Evolutionary conservation across 1,140 invertebrate species (phyloP), one percentile per base, ranked within the genome.

Genomic region (Monochamus saltuarius): DNA sequence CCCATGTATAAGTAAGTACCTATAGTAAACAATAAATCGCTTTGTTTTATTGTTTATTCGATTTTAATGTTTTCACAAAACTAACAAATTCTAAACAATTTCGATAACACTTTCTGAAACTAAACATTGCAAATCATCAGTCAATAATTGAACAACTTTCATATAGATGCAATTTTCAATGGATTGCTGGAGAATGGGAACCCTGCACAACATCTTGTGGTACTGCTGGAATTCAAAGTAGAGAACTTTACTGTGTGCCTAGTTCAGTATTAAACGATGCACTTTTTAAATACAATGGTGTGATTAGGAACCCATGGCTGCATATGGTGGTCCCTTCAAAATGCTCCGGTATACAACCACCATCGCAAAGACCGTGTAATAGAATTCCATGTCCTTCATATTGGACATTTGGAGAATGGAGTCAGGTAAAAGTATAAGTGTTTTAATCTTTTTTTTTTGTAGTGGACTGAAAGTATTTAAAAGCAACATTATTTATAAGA

Each of bases 401-500:
- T 66, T 92, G 89, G 89, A 76, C 82, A 40, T 82, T 80, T 51
- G 79, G 79, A 29, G 73, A 83, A 0, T 91, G 89, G 89, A 88
- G 87, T 22, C 79, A 85, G 80, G 89, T 91, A 79, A 76, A 46
- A 19, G 11, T 40, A 2, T 34, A 40, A 39, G 7, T 7, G 37
- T 16, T 8, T 7, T 55, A 39, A 42, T 46, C 7, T 14, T 38
- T 40, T n/a, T n/a, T 2, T 40, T 40, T n/a, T n/a, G n/a, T n/a
- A n/a, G n/a, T n/a, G n/a, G n/a, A n/a, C n/a, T 40, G 14, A 11
- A n/a, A 40, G 1, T n/a, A 40, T 40, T 11, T n/a, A 8, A 3
- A 3, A 4, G 11, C 37, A 8, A 7, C n/a, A 38, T 38, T 47
- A 14, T 54, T 54, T 47, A 10, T 14, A 9, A 14, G n/a, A 34